Conservation (phyloP, 2,113 vertebrate genomes). For the Oriolus oriolus region DNA sequence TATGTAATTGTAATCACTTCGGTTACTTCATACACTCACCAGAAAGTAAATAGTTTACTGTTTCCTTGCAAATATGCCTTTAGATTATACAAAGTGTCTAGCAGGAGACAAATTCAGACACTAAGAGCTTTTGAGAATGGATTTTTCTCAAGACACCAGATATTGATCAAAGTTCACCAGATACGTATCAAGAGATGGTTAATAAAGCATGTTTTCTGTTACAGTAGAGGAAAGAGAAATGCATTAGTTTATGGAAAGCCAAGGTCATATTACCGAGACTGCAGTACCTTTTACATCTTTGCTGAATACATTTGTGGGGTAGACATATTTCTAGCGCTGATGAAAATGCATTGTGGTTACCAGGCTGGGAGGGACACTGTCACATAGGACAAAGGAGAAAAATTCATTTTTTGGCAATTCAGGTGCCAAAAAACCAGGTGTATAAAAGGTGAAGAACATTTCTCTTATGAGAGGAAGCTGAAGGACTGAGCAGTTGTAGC, state of each 20-base stretch:
- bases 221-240: neutral
- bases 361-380: neutral
- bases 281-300: neutral
- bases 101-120: neutral
- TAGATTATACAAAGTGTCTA: neutral
- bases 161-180: neutral
- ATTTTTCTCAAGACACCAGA: neutral
- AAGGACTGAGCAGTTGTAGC: neutral
- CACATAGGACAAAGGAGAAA: neutral
- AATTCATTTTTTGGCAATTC: neutral
- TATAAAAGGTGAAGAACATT: neutral
- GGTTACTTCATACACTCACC: neutral
- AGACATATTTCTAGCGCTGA: neutral
- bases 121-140: neutral
- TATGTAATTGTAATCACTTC: neutral
- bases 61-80: neutral
- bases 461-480: neutral
- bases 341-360: neutral
- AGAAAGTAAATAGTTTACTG: neutral
- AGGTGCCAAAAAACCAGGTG: neutral
- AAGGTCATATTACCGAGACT: neutral
- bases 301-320: neutral
- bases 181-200: neutral
- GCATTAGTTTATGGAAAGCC: neutral
- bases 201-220: neutral